Base-by-base conservation (phyloP, 2,113 vertebrate genomes). In the Takifugu bimaculatus region DNA sequence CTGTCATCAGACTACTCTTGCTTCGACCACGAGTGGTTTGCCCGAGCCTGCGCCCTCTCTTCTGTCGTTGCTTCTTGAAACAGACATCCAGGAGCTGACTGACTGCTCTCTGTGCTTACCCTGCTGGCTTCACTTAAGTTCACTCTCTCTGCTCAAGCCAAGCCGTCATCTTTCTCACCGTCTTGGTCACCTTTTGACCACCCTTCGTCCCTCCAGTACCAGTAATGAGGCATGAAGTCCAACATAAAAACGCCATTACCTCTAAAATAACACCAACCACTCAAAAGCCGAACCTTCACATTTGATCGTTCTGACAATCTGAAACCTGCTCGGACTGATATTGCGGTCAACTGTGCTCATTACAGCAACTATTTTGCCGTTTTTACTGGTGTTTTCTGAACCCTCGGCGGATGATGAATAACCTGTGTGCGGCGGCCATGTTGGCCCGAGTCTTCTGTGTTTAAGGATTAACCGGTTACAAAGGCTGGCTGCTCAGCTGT, bases 401-500 rank as follows among this genome's bases (percentile, higher is more conserved):
- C 57, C 48, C 52, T 29, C 10, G 14, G 60, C 20, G 70, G 47
- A 65, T 35, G 52, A 69, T 42, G 50, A 77, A 53, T 28, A 20
- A 52, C 42, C 50, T 59, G 51, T 57, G 55, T 12, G 42, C 29
- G n/a, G 57, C 28, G 59, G 15, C 27, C 54, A 49, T 55, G 49
- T 56, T 48, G 61, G 58, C 62, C 57, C 65, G 50, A 57, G 39
- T 70, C 60, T 44, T 65, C 72, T 67, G 57, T 76, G 74, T 67
- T 80, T 86, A 65, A 78, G 86, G 80, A 87, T 86, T 79, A 84
- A 88, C 65, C 71, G 76, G 82, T 87, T 83, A 82, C 77, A 81
- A 69, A 6, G 58, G 54, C 68, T 52, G 67, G 63, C 80, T 64
- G 77, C 81, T 85, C 88, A 92, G 88, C 89, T 90, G 90, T 88